Percentiles rank a stretch among this genome's conserved stretches.
Conservation (phyloP, 1,140 invertebrate genomes). For the Branchinecta lynchi region DNA sequence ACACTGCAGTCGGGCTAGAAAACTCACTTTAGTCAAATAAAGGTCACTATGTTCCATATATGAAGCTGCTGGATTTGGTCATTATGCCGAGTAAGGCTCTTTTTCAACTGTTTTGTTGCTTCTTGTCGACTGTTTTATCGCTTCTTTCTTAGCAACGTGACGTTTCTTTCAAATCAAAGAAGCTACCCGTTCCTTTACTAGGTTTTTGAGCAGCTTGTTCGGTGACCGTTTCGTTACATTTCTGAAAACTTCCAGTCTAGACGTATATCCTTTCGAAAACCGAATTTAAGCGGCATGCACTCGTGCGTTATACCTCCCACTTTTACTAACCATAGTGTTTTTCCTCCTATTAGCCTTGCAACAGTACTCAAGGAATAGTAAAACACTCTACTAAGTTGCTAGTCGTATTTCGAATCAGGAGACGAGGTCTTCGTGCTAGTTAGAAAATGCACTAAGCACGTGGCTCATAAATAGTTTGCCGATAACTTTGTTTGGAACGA, state of each 20-base stretch:
- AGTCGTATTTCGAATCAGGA: not conserved
- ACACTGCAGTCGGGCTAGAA: not conserved
- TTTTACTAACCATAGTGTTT: not conserved
- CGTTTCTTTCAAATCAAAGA: not conserved
- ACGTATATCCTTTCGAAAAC: no score
- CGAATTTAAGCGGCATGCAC: not conserved
- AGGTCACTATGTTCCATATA: not conserved
- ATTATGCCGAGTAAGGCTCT: no score
- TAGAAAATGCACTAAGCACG: not conserved
- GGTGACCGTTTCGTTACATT: no score
- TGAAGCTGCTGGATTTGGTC: not conserved
- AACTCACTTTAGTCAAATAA: not conserved
- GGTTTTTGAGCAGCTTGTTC: not conserved
- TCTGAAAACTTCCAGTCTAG: no score
- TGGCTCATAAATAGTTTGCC: not conserved
- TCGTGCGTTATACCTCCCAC: not conserved
- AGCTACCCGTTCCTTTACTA: not conserved
- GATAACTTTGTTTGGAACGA: not conserved
- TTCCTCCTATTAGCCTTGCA: not conserved
- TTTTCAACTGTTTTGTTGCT: no score
- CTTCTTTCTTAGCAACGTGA: not conserved
- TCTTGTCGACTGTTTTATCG: not conserved
- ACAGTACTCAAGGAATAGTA: conserved; percentile 2
- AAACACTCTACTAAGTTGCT: conserved; percentile 4
- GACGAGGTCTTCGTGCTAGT: not conserved